phyloP scores from a whole-genome alignment of 2,113 vertebrate genomes.

The Mungos mungo region DNA sequence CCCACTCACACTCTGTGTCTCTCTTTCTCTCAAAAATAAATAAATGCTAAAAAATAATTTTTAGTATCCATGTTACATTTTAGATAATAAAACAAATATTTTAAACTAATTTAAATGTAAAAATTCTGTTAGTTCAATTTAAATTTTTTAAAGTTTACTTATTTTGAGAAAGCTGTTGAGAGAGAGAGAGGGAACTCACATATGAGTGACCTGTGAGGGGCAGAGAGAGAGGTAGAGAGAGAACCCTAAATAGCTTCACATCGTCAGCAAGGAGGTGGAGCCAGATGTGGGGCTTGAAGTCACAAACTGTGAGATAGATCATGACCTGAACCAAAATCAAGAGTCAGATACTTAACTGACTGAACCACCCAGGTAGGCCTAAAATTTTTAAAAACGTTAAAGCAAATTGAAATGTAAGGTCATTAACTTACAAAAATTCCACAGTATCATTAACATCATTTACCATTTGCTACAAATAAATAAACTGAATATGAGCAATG shows the following conservation, averaged over 20 bases:
- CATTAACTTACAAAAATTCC: not conserved
- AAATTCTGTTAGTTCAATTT: not conserved
- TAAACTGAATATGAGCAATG: not conserved
- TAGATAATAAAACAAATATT: not conserved
- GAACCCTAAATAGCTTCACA: no score
- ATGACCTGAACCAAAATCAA: no score
- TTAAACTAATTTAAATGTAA: not conserved
- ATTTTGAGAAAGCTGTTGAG: no score
- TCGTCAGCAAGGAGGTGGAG: no score
- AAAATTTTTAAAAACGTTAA: not conserved
- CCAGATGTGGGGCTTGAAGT: no score
- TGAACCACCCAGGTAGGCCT: not conserved
- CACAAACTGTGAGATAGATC: no score
- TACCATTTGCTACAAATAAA: not conserved
- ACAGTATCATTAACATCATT: not conserved
- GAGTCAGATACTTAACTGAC: no score
- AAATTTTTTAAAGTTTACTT: no score
- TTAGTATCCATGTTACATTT: no score
- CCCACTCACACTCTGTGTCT: not conserved
- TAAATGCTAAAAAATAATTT: not conserved
- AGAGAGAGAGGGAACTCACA: no score
- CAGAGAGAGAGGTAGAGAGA: no score
- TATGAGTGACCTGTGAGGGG: no score
- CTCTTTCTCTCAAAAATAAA: not conserved
- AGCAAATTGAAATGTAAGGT: conserved; percentile 9